Evolutionary conservation across 2,113 vertebrate genomes (phyloP).

Genomic region (Pitta sordida): DNA sequence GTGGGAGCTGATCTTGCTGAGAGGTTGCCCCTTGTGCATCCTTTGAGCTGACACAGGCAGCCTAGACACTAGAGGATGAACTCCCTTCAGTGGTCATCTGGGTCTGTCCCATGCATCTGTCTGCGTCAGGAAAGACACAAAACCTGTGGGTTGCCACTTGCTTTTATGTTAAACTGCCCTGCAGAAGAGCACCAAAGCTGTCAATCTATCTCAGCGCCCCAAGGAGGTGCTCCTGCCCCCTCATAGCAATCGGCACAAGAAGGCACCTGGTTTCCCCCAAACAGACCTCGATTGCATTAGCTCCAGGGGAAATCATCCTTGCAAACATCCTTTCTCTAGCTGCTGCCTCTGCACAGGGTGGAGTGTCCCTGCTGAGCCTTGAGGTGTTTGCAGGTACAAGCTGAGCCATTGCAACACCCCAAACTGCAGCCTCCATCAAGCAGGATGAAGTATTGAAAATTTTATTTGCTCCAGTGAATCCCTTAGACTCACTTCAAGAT

Average conservation of each 20-base stretch:
- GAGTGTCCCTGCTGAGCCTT: not conserved
- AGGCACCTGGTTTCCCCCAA: not conserved
- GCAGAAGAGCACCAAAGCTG: not conserved
- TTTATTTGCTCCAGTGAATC: not conserved
- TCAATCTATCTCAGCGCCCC: not conserved
- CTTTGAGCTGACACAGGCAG: not conserved
- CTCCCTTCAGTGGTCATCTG: not conserved
- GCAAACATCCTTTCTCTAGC: not conserved
- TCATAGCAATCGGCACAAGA: rapidly evolving
- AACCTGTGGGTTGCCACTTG: not conserved
- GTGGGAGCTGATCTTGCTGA: rapidly evolving
- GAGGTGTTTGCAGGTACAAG: not conserved
- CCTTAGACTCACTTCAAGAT: not conserved
- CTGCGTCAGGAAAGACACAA: not conserved
- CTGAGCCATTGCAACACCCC: not conserved
- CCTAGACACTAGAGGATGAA: not conserved
- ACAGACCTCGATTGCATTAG: no score
- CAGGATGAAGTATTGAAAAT: not conserved
- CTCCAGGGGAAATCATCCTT: not conserved
- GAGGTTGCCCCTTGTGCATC: no score
- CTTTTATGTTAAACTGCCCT: not conserved
- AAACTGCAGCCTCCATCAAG: not conserved
- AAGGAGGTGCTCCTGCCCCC: rapidly evolving
- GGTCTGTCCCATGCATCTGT: rapidly evolving
- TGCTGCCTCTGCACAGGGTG: rapidly evolving